phyloP scores from a whole-genome alignment of 2,888 invertebrate species.

The Drosophila demipolita region DNA sequence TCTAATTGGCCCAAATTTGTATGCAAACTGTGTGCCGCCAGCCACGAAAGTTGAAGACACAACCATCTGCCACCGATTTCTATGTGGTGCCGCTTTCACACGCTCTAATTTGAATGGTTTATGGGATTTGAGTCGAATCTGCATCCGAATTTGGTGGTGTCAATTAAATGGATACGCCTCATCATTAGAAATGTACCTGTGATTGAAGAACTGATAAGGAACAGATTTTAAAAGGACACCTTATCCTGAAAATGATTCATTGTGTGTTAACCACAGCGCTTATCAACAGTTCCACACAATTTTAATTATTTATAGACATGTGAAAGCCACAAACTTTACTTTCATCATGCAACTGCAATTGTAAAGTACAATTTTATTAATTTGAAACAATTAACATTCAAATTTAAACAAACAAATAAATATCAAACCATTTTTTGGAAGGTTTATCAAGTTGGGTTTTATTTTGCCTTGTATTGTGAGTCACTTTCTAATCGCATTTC shows the following conservation, averaged over 20 bases:
- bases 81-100: slow-evolving; percentile 69
- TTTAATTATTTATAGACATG: background rate
- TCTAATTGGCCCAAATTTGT: slow-evolving; percentile 75
- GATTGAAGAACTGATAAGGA: background rate
- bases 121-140: slow-evolving; percentile 34
- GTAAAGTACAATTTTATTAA: background rate
- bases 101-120: slow-evolving; percentile 69
- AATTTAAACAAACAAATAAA: background rate
- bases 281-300: background rate
- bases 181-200: background rate
- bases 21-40: slow-evolving; percentile 65
- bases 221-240: background rate
- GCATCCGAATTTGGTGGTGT: slow-evolving; percentile 32
- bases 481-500: background rate
- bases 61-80: slow-evolving; percentile 51
- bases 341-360: background rate
- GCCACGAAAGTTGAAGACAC: slow-evolving; percentile 43
- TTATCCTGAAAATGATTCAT: background rate
- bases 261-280: background rate
- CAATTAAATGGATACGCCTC: slow-evolving; percentile 29
- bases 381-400: background rate
- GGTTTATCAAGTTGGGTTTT: background rate
- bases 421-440: background rate
- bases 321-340: background rate
- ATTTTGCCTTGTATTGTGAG: background rate